phyloP scores from a whole-genome alignment of 2,797 vertebrate genomes.

The Pangasius djambal region DNA sequence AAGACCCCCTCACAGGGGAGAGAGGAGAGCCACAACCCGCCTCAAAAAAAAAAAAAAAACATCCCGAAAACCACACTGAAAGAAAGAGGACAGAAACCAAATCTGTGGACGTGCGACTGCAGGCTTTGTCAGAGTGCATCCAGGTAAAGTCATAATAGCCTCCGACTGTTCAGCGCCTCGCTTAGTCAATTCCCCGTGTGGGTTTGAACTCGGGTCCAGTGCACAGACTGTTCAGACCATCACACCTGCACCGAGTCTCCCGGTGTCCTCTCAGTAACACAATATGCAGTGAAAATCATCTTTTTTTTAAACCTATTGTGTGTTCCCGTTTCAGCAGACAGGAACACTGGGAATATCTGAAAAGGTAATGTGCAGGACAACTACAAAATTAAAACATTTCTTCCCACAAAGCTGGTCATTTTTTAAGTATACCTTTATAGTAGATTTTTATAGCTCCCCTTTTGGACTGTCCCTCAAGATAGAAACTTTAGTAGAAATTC shows the following conservation, averaged over 20 bases:
- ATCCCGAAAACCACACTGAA: conserved; percentile 9
- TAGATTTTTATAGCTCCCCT: not conserved
- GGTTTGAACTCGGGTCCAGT: conserved; percentile 34
- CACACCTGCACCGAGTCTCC: conserved; percentile 45
- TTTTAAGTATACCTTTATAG: not conserved
- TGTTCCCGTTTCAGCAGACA: conserved; percentile 13
- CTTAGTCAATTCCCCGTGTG: conserved; percentile 44
- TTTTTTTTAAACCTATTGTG: not conserved
- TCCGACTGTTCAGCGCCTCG: conserved; percentile 24
- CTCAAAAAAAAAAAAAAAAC: conserved; percentile 63
- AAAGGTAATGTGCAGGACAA: conserved; percentile 1
- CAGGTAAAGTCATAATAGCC: conserved; percentile 51
- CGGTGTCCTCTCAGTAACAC: conserved; percentile 36
- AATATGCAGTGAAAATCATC: conserved; percentile 32
- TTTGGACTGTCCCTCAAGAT: not conserved
- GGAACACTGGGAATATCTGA: not conserved
- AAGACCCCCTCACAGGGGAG: conserved; percentile 53
- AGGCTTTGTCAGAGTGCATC: conserved; percentile 55
- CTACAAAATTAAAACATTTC: conserved; percentile 11
- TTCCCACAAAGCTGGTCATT: not conserved
- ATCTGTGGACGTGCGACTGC: conserved; percentile 45
- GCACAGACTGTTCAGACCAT: conserved; percentile 30
- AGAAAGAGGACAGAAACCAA: conserved; percentile 44
- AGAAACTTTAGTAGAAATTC: not conserved
- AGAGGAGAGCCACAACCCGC: conserved; percentile 51